Base-by-base conservation (phyloP, 2,113 vertebrate genomes). In the Podilymbus podiceps region DNA sequence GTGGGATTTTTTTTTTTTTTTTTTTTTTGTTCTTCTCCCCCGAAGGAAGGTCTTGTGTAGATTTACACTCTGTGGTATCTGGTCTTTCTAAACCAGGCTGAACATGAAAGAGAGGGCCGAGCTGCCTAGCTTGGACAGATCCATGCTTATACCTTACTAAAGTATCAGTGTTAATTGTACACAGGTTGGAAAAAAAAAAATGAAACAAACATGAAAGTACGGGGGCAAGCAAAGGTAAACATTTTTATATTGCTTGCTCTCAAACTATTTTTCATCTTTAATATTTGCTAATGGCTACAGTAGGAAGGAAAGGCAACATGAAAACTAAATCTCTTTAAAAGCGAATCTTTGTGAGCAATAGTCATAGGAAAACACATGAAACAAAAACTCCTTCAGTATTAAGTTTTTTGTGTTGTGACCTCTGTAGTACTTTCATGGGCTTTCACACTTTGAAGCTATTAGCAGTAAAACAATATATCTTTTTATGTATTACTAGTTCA, bases 1-100 rank as follows among this genome's bases (percentile, higher is more conserved):
- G 38, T 38, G 21, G 24, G 0, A 0, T 4, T 52, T 18, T 23
- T 24, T 8, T 23, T 21, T 5, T 5, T 20, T 19, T 30, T 11
- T 31, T 27, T 59, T 69, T 75, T 6, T 1, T 24, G 8, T 35
- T 62, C 14, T 60, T 89, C 13, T 27, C 72, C 38, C 38, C 38
- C 9, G 38, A 38, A 38, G 38, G 38, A 38, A 38, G 38, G 38
- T 38, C 38, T 38, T 38, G 9, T 6, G 3, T 18, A 31, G 30
- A 8, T 40, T 63, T 22, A 8, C 18, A 6, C 21, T 1, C 5
- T 25, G 11, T 38, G 31, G 28, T n/a, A 56, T 12, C 30, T 38
- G 6, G 6, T 47, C 23, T 63, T 55, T 78, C 55, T 35, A 76
- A 79, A 47, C 24, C n/a, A 56, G 21, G 7, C 19, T 35, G 50